These are phyloP conservation scores for Coenobita brevimanus DNA, from an alignment of 1,140 invertebrate species.

Conservation along the genomic window DNA sequence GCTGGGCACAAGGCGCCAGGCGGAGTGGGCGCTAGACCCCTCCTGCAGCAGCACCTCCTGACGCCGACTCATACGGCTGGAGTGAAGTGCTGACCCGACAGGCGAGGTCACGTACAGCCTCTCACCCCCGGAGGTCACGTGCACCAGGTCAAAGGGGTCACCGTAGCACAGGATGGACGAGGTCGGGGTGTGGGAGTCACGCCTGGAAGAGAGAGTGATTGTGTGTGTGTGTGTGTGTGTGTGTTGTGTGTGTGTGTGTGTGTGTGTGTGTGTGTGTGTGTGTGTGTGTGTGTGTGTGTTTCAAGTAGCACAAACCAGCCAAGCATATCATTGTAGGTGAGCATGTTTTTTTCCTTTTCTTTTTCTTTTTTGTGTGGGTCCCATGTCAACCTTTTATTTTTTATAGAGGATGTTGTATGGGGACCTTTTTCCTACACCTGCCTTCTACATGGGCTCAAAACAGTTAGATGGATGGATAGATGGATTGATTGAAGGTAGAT, in stretches of 20 bases:
- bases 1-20: conserved; percentile 31
- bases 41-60: conserved; percentile 42
- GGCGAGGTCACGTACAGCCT: conserved; percentile 46
- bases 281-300: too few relatives aligned
- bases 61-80: conserved; percentile 22
- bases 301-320: too few relatives aligned
- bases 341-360: too few relatives aligned
- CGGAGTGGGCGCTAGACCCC: conserved; percentile 20
- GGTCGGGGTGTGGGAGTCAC: neutral
- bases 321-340: too few relatives aligned
- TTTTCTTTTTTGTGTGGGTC: too few relatives aligned
- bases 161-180: conserved; percentile 35
- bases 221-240: too few relatives aligned
- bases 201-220: neutral
- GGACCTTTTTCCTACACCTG: too few relatives aligned
- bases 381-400: too few relatives aligned
- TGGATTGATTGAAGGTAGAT: neutral
- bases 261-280: too few relatives aligned
- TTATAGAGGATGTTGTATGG: neutral
- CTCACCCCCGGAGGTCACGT: conserved; percentile 2
- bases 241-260: too few relatives aligned
- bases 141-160: conserved; percentile 53
- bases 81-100: conserved; percentile 44
- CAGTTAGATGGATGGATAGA: neutral
- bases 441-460: too few relatives aligned